Evolutionary conservation across 2,888 invertebrate genomes (phyloP), one percentile per base, ranked within the genome.

Genomic region (Trissoscelio sp.): DNA sequence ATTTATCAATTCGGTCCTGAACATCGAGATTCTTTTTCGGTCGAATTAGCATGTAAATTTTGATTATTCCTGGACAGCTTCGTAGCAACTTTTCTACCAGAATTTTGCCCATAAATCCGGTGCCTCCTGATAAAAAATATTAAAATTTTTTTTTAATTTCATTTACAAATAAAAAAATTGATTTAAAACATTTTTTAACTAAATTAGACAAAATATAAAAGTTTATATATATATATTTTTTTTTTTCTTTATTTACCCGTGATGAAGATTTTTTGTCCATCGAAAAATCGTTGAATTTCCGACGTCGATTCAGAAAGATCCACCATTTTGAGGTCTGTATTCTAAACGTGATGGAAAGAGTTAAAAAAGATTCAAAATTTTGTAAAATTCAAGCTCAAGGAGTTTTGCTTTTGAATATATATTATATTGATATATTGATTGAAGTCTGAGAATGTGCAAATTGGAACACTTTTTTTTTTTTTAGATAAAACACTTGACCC

Each of bases 71-170:
- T 11, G 78, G 62, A 60, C 84, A 85, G 44, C 74, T 81, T 44
- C 83, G 77, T 4, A 85, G 70, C 16, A 85, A 46, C 69, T 85
- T 85, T 66, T 85, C 85, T 2, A 83, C 28, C 16, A 84, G 44
- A 9, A 83, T 39, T 79, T 83, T 84, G 22, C 84, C 85, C 70
- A 85, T 70, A 58, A 85, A 85, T 16, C 85, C 85, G 3, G 85
- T 85, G 5, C 77, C 85, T 42, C 84, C 85, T 84, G 11, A 39
- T 42, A 31, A 44, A 67, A 51, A 5, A 14, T 14, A 4, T 16
- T 55, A 22, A 31, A 24, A 39, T 28, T 16, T 20, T 53, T 28
- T 28, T 28, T n/a, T n/a, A n/a, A n/a, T n/a, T n/a, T n/a, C n/a
- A n/a, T n/a, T 28, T 28, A 28, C 28, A 5, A 28, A 28, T 28